Percentiles rank a stretch among this genome's conserved stretches.
Conservation (phyloP, 2,888 invertebrate species). For the Drosophila yooni region DNA sequence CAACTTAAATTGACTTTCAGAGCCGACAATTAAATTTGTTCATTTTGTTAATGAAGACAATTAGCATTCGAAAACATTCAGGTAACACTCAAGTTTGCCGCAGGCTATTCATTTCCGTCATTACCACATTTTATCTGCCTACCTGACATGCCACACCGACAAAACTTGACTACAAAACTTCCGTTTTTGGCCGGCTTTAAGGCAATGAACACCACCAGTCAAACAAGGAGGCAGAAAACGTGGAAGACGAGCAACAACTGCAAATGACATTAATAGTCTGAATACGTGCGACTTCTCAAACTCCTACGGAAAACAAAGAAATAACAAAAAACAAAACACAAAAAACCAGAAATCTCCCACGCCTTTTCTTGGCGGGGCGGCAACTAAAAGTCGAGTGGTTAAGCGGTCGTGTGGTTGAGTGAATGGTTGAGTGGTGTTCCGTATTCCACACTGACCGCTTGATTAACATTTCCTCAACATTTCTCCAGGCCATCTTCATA, state of each 20-base stretch:
- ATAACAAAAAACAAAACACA: slow-evolving; percentile 21
- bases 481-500: slow-evolving; percentile 40
- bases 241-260: slow-evolving; percentile 39
- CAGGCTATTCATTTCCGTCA: slow-evolving; percentile 75
- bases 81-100: slow-evolving; percentile 54
- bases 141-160: slow-evolving; percentile 53
- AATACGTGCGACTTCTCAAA: slow-evolving; percentile 65
- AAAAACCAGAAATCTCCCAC: slow-evolving; percentile 67
- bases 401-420: slow-evolving; percentile 25
- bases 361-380: slow-evolving; percentile 40
- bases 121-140: slow-evolving; percentile 52
- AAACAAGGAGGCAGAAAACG: slow-evolving; percentile 13
- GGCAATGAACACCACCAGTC: slow-evolving; percentile 10
- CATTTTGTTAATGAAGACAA: slow-evolving; percentile 54
- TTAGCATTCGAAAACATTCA: slow-evolving; percentile 62
- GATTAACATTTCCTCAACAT: slow-evolving; percentile 77
- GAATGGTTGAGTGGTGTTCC: slow-evolving; percentile 42
- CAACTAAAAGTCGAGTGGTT: slow-evolving; percentile 60
- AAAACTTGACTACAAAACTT: slow-evolving; percentile 68
- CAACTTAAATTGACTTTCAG: slow-evolving; percentile 36
- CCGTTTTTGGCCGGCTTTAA: slow-evolving; percentile 62
- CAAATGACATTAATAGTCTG: slow-evolving; percentile 74
- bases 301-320: slow-evolving; percentile 35
- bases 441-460: slow-evolving; percentile 77
- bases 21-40: slow-evolving; percentile 32